phyloP scores from a whole-genome alignment of 2,888 invertebrate species.

The Carcina quercana region DNA sequence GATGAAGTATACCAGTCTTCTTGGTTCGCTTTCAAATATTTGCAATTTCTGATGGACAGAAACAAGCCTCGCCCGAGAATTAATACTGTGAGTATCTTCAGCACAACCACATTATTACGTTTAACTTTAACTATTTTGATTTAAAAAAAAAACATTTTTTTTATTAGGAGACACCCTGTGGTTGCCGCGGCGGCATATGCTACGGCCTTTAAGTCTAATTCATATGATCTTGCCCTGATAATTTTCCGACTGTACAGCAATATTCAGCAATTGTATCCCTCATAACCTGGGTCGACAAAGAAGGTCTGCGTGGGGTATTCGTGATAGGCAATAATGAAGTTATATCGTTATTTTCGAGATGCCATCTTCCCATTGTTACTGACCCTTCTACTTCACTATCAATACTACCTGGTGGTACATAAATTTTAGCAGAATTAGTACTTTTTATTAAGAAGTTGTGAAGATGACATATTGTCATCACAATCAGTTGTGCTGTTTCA shows the following conservation, averaged over 20 bases:
- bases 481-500: constrained; percentile 11
- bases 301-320: constrained; percentile 9
- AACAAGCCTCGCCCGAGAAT: constrained; percentile 13
- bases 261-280: constrained; percentile 16
- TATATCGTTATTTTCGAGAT: constrained; percentile 9
- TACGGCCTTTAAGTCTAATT: too few species aligned
- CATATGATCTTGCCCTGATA: constrained; percentile 14
- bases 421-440: constrained; percentile 11
- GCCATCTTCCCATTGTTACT: not conserved
- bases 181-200: too few species aligned
- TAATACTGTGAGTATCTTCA: constrained; percentile 12
- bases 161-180: too few species aligned
- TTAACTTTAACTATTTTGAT: too few species aligned
- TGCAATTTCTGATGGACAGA: constrained; percentile 13
- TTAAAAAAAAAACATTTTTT: too few species aligned
- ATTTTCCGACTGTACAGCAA: constrained; percentile 15
- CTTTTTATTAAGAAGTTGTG: constrained; percentile 10
- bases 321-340: constrained; percentile 14
- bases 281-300: constrained; percentile 10
- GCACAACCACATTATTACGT: constrained; percentile 3
- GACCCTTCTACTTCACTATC: not conserved
- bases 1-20: constrained; percentile 12
- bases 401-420: constrained; percentile 10
- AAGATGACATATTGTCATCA: constrained; percentile 14
- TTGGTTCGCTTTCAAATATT: constrained; percentile 4